Base-by-base conservation (phyloP, 2,888 invertebrate genomes). In the Drosophila meridiana region DNA sequence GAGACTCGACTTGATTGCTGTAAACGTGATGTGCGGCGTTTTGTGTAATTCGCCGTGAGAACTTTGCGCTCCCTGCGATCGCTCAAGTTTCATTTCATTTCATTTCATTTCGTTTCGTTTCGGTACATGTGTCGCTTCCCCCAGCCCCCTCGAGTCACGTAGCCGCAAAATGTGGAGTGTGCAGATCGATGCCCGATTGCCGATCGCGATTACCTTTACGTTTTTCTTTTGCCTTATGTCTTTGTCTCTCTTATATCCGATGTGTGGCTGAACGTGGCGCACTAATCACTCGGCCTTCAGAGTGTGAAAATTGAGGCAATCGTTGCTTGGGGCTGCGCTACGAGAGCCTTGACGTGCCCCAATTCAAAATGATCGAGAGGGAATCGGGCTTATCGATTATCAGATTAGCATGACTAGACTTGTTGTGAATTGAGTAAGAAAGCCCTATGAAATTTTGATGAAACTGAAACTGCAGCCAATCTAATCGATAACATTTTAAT, bases 41-140 rank as follows among this genome's bases (percentile, higher is more conserved):
- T 89, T 85, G 85, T 85, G 85, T 85, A 89, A 85, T 87, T 87
- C 85, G 85, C 90, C 90, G 85, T 85, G 90, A 89, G 85, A 85
- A 89, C 90, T 82, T 77, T 62, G 71, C 68, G 48, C 70, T 69
- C 56, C 53, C 73, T 72, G 82, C 83, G 78, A 86, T 80, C 79
- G 76, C 70, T 83, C 72, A 71, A 59, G 82, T 79, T 87, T 76
- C 81, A 64, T 60, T 78, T 63, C 70, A 58, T 47, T 69, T 69
- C 36, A 73, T 76, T 83, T 76, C 80, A 56, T 59, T 78, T 62
- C 69, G 59, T 55, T 68, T 64, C 28, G 53, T 68, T 77, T 63
- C 64, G 47, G 63, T 72, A 70, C 52, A 63, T 50, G 32, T 43
- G 43, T 36, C 20, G 20, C 52, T 20, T 30, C 26, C 32, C 32